Evolutionary conservation across 2,797 vertebrate species (phyloP), one percentile per base, ranked within the genome.

Genomic region (Furcifer pardalis): DNA sequence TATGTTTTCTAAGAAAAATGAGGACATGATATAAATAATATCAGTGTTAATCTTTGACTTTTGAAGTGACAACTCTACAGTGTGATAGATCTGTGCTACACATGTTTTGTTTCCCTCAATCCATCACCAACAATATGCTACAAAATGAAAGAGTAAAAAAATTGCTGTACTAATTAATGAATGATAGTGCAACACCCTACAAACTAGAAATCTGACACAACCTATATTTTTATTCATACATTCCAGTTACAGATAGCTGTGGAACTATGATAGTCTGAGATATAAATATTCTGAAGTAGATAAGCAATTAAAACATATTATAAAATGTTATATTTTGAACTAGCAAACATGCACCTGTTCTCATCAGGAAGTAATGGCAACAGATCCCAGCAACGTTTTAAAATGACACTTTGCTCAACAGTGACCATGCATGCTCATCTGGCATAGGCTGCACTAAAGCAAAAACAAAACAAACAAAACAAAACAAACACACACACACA

Each of bases 231-330:
- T 30, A 75, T 74, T 84, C 76, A 42, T 19, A 81, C 7, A 44
- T 27, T 62, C 82, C 40, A 49, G 89, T 87, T 49, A 80, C 32
- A 83, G 74, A 25, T 52, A 46, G 2, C 88, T 87, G 76, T 83
- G 42, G 75, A 6, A 74, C 77, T 79, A 73, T 59, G n/a, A 0
- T 0, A 75, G 7, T 82, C 42, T 78, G 0, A 3, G 68, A 9
- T 59, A 75, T 32, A 3, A 69, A 68, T 37, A 25, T 79, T 82
- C 84, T 60, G 40, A 82, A 81, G 82, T 68, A 89, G 44, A 71
- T 1, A 49, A 1, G n/a, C 3, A 81, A 76, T 87, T 49, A 49
- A 0, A 83, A 13, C 83, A 6, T 19, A 71, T 15, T 86, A 72
- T 68, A 42, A 78, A 73, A 5, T 15, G 63, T 10, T 73, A 49